phyloP scores from a whole-genome alignment of 2,113 vertebrate species.

The Sus scrofa region DNA sequence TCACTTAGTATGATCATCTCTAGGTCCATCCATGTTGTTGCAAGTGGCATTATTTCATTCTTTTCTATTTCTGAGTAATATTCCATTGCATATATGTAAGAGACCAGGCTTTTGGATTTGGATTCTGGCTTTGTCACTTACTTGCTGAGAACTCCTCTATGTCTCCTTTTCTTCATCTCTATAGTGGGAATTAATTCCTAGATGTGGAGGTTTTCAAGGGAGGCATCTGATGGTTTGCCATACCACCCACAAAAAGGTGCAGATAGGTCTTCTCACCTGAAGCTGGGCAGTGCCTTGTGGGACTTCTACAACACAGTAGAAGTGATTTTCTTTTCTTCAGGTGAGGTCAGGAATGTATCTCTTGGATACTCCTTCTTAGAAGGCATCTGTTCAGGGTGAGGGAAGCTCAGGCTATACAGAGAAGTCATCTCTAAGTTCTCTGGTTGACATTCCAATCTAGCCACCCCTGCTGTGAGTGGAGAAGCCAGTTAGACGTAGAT shows the following conservation, averaged over 20 bases:
- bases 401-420: neutral
- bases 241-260: neutral
- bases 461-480: fast-evolving
- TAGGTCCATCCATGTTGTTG: too few relatives aligned
- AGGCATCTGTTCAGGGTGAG: too few relatives aligned
- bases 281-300: neutral
- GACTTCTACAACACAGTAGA: neutral
- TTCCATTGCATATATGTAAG: too few relatives aligned
- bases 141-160: neutral
- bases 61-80: too few relatives aligned
- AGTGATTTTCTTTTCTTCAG: neutral
- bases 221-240: neutral
- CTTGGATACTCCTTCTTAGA: neutral
- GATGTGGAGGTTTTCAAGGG: neutral
- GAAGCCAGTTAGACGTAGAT: neutral
- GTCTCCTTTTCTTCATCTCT: neutral
- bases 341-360: neutral
- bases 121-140: neutral
- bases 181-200: neutral
- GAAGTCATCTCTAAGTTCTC: neutral
- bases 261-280: neutral
- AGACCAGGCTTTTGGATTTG: neutral
- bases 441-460: neutral
- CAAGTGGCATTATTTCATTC: too few relatives aligned
- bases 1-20: too few relatives aligned